Conservation (phyloP, 2,113 vertebrate genomes). For the Ophiodon elongatus region DNA sequence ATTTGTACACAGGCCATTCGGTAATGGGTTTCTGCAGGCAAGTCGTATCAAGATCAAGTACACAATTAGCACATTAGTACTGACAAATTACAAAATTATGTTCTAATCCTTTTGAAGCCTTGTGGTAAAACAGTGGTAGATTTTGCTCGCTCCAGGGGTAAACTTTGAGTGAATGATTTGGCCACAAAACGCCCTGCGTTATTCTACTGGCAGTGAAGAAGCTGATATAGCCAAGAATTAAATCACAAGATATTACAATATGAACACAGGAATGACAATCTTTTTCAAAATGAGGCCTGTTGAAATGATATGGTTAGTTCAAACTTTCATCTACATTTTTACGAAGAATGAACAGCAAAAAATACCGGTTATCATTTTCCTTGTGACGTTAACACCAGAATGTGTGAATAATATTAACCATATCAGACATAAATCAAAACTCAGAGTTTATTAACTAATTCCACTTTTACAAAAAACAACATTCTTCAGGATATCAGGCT, state of each 20-base stretch:
- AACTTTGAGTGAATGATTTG: constrained; percentile 51
- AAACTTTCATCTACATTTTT: background rate
- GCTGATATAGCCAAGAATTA: constrained; percentile 28
- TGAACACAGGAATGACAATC: background rate
- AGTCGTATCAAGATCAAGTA: constrained; percentile 69
- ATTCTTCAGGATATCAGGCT: constrained; percentile 39
- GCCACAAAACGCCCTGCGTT: constrained; percentile 24
- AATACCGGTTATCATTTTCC: background rate
- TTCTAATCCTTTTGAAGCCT: constrained; percentile 66
- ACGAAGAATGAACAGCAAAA: background rate
- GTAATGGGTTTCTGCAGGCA: constrained; percentile 67
- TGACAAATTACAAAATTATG: constrained; percentile 57
- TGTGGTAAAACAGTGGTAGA: constrained; percentile 53
- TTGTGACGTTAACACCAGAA: constrained; percentile 6
- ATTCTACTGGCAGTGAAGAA: constrained; percentile 21
- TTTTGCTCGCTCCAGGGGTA: constrained; percentile 53
- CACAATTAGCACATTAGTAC: constrained; percentile 59
- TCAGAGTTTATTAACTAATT: constrained; percentile 67
- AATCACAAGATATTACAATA: constrained; percentile 26
- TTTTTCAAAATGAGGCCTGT: background rate
- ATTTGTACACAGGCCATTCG: constrained; percentile 32
- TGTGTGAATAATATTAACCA: constrained; percentile 6
- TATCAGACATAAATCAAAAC: constrained; percentile 51
- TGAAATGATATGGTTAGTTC: background rate
- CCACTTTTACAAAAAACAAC: constrained; percentile 67